phyloP scores from a whole-genome alignment of 2,888 invertebrate genomes.

The Tiliacea citrago region DNA sequence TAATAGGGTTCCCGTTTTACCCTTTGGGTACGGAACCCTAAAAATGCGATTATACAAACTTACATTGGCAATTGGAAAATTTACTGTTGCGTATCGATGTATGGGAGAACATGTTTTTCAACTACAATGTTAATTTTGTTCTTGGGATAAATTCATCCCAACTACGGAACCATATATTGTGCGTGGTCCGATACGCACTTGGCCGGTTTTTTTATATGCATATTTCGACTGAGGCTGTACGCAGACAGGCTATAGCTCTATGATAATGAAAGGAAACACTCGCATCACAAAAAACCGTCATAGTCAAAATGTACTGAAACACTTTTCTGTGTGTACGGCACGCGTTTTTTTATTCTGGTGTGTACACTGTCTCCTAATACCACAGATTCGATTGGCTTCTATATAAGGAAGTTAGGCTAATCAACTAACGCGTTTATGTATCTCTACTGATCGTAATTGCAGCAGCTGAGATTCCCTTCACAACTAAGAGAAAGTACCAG shows the following conservation, averaged over 20 bases:
- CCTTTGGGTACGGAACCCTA: no score
- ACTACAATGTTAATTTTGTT: no score
- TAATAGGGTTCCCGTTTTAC: no score
- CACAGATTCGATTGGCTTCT: neutral
- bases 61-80: no score
- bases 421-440: neutral
- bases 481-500: slow-evolving; percentile 1
- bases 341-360: neutral
- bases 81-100: no score
- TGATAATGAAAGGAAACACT: neutral
- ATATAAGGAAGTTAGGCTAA: slow-evolving; percentile 2
- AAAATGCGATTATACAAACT: no score
- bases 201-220: no score
- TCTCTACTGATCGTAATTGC: neutral
- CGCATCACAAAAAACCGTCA: neutral
- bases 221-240: neutral
- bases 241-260: neutral
- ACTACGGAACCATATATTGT: no score
- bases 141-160: no score
- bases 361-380: neutral
- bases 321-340: neutral
- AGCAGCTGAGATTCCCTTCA: neutral
- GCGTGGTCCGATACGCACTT: no score
- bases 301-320: neutral
- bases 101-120: no score